Conservation (phyloP, 2,797 vertebrate species). For the Sebastiscus tertius region DNA sequence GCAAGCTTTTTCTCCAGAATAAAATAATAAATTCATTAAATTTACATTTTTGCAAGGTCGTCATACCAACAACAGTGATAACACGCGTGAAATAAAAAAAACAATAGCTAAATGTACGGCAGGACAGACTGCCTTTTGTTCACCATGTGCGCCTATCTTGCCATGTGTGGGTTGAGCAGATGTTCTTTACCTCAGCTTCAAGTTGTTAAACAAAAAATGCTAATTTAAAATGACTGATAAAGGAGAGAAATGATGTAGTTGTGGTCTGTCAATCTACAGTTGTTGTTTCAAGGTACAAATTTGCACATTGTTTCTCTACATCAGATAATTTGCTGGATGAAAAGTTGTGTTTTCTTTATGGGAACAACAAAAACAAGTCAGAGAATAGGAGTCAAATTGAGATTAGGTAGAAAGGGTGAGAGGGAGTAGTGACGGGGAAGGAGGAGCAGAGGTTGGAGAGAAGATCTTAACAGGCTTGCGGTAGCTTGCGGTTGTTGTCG, state of each 20-base stretch:
- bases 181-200: neutral
- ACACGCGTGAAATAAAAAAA: neutral
- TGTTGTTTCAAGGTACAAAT: neutral
- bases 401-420: neutral
- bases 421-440: neutral
- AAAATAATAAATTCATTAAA: neutral
- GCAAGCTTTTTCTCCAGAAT: neutral
- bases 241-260: neutral
- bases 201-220: neutral
- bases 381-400: neutral
- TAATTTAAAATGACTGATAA: neutral
- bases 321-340: neutral
- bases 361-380: neutral
- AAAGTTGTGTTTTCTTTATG: neutral
- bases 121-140: neutral
- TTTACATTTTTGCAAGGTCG: neutral
- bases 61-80: neutral
- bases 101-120: neutral
- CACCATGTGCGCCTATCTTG: neutral
- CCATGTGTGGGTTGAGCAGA: neutral
- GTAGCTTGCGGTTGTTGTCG: neutral
- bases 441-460: neutral
- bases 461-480: neutral
- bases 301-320: neutral
- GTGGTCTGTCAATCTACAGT: neutral